Conservation (phyloP, 2,113 vertebrate species). For the Brienomyrus longianalis region DNA sequence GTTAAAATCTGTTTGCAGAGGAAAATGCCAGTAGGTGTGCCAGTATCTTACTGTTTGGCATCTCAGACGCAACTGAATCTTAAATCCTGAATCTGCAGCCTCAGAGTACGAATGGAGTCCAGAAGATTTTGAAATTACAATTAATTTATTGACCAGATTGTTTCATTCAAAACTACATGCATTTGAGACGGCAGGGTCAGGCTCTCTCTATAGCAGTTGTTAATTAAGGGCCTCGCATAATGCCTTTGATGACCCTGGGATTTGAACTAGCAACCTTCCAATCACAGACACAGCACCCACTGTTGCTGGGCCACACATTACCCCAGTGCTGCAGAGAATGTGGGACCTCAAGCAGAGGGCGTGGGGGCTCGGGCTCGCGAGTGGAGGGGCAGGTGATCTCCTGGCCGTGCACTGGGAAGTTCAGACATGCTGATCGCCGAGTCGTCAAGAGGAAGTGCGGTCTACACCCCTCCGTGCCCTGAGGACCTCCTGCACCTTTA, state of each 20-base stretch:
- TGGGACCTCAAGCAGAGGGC: neutral
- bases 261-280: neutral
- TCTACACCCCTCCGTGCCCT: neutral
- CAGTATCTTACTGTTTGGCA: neutral
- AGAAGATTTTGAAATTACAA: neutral
- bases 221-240: neutral
- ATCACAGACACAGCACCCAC: neutral
- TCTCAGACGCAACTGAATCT: neutral
- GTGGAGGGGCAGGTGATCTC: neutral
- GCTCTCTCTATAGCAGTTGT: neutral
- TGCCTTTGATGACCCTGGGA: neutral
- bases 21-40: neutral
- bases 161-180: neutral
- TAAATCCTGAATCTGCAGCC: neutral
- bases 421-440: neutral
- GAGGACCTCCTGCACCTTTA: neutral
- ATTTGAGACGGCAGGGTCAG: neutral
- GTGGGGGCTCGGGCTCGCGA: neutral
- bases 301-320: neutral
- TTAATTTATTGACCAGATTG: neutral
- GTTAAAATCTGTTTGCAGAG: neutral
- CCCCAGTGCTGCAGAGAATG: too few relatives aligned
- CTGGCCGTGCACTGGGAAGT: neutral
- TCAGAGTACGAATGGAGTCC: neutral
- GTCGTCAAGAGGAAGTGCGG: neutral